Base-by-base conservation (phyloP, 2,797 vertebrate genomes). In the Anguilla obscura region DNA sequence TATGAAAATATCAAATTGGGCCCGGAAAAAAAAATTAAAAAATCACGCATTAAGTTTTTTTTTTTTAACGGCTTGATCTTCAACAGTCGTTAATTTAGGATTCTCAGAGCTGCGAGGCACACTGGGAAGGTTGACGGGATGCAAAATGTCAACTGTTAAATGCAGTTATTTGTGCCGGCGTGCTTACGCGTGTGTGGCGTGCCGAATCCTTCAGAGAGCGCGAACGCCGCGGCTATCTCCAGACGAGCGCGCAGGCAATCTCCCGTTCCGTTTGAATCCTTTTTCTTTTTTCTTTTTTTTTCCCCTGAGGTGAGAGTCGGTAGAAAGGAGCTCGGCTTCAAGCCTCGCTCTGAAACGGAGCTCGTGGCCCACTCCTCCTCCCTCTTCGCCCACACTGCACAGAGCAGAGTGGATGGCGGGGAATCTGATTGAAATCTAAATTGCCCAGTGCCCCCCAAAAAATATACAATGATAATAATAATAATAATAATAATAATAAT, bases 1-100 rank as follows among this genome's bases (percentile, higher is more conserved):
- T 27, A 88, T 88, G 87, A 88, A 92, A 94, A 92, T 91, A 6
- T 63, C 90, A 90, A 66, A 90, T 91, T 91, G 91, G 86, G 80
- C 74, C 89, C n/a, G 88, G 87, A 74, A 36, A 74, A 74, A n/a
- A 66, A 24, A 63, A 18, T 2, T 2, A 24, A 18, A 88, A 88
- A 89, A 90, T 92, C 92, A 95, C 93, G 93, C 91, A 95, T 93
- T 92, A 89, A 92, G 94, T 40, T 40, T 40, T 40, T 40, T 40
- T 40, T 40, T 93, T 88, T 86, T 93, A 94, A 93, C 93, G 90
- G 45, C 18, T 86, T 87, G 18, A 87, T 12, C 56, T 66, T 66
- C 60, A 60, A 24, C 84, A 80, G 74, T 76, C 88, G 90, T 82
- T 89, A 90, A 92, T 94, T 94, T 94, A 86, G 88, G 90, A 90